Evolutionary conservation across 1,140 invertebrate genomes (phyloP), one percentile per base, ranked within the genome.

Genomic region (Nasonia longicornis): DNA sequence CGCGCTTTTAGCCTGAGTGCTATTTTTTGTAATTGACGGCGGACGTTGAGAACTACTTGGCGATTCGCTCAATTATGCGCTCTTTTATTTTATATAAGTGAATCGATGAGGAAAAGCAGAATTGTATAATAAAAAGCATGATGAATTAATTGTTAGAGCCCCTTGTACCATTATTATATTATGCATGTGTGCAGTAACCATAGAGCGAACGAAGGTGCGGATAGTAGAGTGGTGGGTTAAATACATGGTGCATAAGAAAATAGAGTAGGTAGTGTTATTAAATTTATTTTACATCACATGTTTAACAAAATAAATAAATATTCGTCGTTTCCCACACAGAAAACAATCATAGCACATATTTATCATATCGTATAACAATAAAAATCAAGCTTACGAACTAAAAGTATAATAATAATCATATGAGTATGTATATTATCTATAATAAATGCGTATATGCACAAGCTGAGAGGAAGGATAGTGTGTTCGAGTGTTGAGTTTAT

Each of bases 241-340:
- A 48, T 71, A 35, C 48, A 67, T 31, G 29, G 79, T 80, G 72
- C 72, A 26, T 16, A 80, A 80, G 79, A 74, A 80, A 80, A 38
- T 42, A 80, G 79, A 69, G 42, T 35, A 80, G 42, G 52, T 52
- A 58, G 52, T 75, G 38, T 80, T 35, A 80, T 75, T 35, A 80
- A 75, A 67, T 80, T 80, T 80, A 80, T 80, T 80, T 75, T 52
- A 74, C 63, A 80, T 80, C 42, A 80, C 72, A 80, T 67, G 38
- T 38, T 75, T 66, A 80, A 80, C 79, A 80, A 80, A 74, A 80
- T 80, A 80, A 80, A 80, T 80, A 79, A 79, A 79, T 79, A 79
- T 72, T 26, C 71, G 67, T 80, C 69, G 70, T 58, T 31, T 66
- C 58, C 38, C 10, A 42, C 2, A 22, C 3, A 29, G 29, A 71